Evolutionary conservation across 2,113 vertebrate genomes (phyloP).

Genomic region (Oreotrochilus melanogaster): DNA sequence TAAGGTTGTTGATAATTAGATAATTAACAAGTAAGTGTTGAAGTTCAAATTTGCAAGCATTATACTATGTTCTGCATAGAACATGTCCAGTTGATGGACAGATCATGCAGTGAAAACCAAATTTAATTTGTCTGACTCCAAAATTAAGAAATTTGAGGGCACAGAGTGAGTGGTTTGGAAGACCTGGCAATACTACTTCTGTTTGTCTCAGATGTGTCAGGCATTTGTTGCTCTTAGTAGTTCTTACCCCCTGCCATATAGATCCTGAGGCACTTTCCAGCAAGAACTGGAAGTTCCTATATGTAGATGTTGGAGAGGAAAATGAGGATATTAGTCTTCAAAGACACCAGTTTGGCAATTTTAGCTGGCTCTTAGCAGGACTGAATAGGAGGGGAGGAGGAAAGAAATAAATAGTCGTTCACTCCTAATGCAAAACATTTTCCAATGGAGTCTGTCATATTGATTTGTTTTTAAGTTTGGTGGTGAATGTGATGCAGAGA

Average conservation of each 20-base stretch:
- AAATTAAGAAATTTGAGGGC: not conserved
- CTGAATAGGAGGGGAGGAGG: not conserved
- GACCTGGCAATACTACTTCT: not conserved
- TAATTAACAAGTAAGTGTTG: not conserved
- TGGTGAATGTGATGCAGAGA: constrained; percentile 99
- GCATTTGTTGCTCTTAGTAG: not conserved
- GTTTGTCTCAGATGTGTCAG: not conserved
- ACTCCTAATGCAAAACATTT: not conserved
- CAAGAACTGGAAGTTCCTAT: not conserved
- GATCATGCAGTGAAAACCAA: not conserved
- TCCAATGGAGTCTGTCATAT: not conserved
- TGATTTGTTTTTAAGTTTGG: constrained; percentile 84
- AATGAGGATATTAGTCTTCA: not conserved
- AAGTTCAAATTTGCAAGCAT: not conserved
- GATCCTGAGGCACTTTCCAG: not conserved
- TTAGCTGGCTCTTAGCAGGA: not conserved
- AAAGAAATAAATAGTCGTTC: not conserved
- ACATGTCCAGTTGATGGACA: not conserved
- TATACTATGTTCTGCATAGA: not conserved
- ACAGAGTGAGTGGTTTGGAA: not conserved
- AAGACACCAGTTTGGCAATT: not conserved
- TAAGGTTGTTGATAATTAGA: not conserved
- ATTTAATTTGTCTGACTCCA: not conserved
- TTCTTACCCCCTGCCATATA: not conserved
- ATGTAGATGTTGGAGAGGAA: not conserved